Evolutionary conservation across 2,888 invertebrate genomes (phyloP), one percentile per base, ranked within the genome.

Genomic region (Macroteleia sp.): DNA sequence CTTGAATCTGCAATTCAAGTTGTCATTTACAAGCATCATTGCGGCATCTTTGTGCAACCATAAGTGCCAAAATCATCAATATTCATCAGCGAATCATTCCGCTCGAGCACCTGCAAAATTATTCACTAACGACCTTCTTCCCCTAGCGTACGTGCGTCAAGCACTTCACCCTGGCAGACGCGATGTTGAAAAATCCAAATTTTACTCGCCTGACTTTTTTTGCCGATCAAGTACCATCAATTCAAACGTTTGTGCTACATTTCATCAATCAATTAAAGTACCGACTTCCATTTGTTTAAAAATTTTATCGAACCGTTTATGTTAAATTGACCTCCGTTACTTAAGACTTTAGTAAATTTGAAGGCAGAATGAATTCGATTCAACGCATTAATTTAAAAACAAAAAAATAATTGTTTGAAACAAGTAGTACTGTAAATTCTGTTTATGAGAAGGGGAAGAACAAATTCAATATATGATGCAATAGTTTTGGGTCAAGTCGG

Each of bases 401-500:
- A n/a, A n/a, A n/a, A n/a, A n/a, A n/a, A n/a, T n/a, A n/a, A n/a
- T n/a, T n/a, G n/a, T n/a, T n/a, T n/a, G n/a, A n/a, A n/a, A n/a
- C n/a, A n/a, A n/a, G 25, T 25, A 25, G 22, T 34, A 52, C 12
- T 34, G 54, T 39, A 54, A 54, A 54, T 52, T 2, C 20, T 6
- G 9, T 42, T 46, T 46, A 16, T 16, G 22, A 16, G 34, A 36
- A 25, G 50, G 48, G 16, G 50, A 39, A 22, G 41, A 8, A 54
- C 3, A 16, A 1, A 59, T 54, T 61, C 54, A 41, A 62, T 54
- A 46, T 28, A 44, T 71, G 62, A 71, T 62, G 73, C 48, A 64
- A 57, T 32, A 62, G 75, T 42, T 50, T 42, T 52, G 62, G 75
- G 62, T 69, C 69, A 69, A 62, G 69, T 76, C 67, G 69, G 75